Conservation (phyloP, 1,140 invertebrate genomes). For the Chymomyza costata region DNA sequence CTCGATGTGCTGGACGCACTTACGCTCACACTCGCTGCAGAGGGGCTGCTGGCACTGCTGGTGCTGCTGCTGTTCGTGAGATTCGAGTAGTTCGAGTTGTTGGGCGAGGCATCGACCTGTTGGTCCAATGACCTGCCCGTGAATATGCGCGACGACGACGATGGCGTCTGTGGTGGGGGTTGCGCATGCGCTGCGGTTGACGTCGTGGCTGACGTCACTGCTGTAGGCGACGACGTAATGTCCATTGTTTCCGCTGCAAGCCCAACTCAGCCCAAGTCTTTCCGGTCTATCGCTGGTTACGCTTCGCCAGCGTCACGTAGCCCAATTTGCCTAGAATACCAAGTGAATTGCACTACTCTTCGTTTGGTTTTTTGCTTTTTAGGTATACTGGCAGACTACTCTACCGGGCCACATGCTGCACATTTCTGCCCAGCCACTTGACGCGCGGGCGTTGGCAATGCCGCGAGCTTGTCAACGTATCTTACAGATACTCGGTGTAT, state of each 20-base stretch:
- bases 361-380: too few relatives aligned
- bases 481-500: too few relatives aligned
- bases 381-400: too few relatives aligned
- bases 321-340: conserved; percentile 19
- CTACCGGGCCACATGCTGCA: too few relatives aligned
- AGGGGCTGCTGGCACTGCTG: conserved; percentile 26
- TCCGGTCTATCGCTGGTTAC: conserved; percentile 44
- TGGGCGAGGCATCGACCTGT: conserved; percentile 52
- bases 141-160: conserved; percentile 20
- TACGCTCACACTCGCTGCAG: conserved; percentile 20
- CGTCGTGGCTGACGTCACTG: too few relatives aligned
- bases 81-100: conserved; percentile 65
- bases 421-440: too few relatives aligned
- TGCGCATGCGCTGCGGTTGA: conserved; percentile 13
- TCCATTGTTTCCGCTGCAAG: conserved; percentile 34
- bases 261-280: conserved; percentile 60
- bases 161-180: neutral
- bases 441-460: too few relatives aligned
- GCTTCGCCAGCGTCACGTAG: conserved; percentile 25
- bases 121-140: conserved; percentile 58
- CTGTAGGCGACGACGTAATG: conserved; percentile 35
- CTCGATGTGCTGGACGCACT: conserved; percentile 33
- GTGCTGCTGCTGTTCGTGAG: conserved; percentile 53
- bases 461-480: too few relatives aligned
- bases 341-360: conserved; percentile 23